Base-by-base conservation (phyloP, 2,797 vertebrate genomes). In the Rhinatrema bivittatum region DNA sequence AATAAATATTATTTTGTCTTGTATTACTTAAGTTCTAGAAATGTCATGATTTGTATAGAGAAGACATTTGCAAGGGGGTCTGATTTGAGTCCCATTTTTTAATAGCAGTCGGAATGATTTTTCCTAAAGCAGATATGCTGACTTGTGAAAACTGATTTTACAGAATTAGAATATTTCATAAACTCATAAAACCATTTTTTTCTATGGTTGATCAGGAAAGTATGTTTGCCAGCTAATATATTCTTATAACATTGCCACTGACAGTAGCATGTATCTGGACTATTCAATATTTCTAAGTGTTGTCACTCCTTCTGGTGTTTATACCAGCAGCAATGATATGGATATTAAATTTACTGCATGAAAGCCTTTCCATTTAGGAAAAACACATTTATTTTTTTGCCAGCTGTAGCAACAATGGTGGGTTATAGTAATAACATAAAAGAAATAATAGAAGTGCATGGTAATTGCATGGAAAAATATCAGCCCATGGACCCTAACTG, bases 221-320 rank as follows among this genome's bases (percentile, higher is more conserved):
- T 11, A 1, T 49, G 44, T 45, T 37, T 25, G 20, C 7, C 26
- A 6, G 9, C 16, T 33, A 4, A 17, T 20, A 20, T 36, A 7
- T 53, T 29, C 37, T 23, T 15, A 21, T 49, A 23, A 46, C 16
- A 44, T 18, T 11, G 39, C 16, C 8, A 2, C 20, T 38, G 46
- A 32, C 16, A 39, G 46, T 16, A 1, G 1, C 1, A 0, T 32
- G 10, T 48, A 36, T 37, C 46, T 45, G 43, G 36, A 25, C 31
- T 49, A 55, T 55, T 53, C 24, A 13, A 47, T 48, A 62, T 48
- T 50, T 3, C 12, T 42, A 33, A 40, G 20, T 29, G 16, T 36
- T 58, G 43, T 65, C 50, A 27, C 26, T 50, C 39, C 18, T 50
- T 30, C 24, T 42, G 20, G 22, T 53, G 46, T 51, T 57, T 49